Base-by-base conservation (phyloP, 2,888 invertebrate species). In the Amaurobius ferox region DNA sequence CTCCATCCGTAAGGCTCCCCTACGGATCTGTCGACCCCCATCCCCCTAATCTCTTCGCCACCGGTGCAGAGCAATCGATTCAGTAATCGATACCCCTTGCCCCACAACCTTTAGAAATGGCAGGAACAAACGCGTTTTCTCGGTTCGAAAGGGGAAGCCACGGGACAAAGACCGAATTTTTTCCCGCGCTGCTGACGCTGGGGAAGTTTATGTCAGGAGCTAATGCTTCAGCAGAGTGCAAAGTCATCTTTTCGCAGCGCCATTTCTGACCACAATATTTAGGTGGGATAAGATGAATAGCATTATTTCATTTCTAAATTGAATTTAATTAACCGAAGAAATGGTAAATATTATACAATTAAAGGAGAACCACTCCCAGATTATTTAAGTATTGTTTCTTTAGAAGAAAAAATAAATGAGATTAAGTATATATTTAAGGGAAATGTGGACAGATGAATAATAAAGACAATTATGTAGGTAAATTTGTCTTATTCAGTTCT, bases 111-210 rank as follows among this genome's bases (percentile, higher is more conserved):
- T 83, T 83, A 76, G 76, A 71, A 81, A 81, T 74, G 74, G 81
- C 81, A 83, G 71, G 83, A 83, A 83, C 83, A 83, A 83, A 83
- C 76, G 83, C 83, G 76, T 77, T 83, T 83, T 77, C 83, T 83
- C 83, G 83, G 76, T 76, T 83, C 83, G 30, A 19, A 71, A 77
- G 68, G 83, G 77, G 71, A 83, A 77, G 77, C 83, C 62, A 71
- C 77, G 81, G 83, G 83, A 83, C 83, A 83, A 83, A 83, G 83
- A 83, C 76, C 66, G 70, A 83, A 66, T 81, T 81, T 81, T 81
- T 81, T 81, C 62, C 67, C 55, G 67, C 62, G 29, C 64, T 76
- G 83, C 77, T 83, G 77, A 83, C 55, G 83, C 71, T 77, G 77
- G 44, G 77, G 66, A 83, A 83, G 77, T 83, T 83, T 76, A 80